These are phyloP conservation scores for Poecilia latipinna DNA, from an alignment of 2,113 vertebrate genomes.

Conservation along the genomic window DNA sequence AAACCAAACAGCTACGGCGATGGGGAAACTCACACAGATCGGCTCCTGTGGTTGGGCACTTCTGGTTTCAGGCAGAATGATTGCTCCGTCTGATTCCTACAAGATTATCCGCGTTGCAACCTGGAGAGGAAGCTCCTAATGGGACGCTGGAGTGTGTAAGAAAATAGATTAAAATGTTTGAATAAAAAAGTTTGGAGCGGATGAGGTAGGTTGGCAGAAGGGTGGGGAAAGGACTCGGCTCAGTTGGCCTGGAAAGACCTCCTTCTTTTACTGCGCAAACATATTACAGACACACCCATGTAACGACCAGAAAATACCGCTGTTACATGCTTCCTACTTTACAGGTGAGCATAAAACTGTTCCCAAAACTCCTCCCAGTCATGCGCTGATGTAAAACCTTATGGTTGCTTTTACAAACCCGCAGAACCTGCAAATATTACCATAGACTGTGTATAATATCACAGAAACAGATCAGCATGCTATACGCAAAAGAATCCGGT, in stretches of 20 bases:
- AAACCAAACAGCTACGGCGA: neutral
- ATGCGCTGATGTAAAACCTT: neutral
- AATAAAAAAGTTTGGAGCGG: neutral
- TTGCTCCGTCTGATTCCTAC: neutral
- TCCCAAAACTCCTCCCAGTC: neutral
- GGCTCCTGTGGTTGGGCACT: constrained; percentile 35
- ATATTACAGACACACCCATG: constrained; percentile 66
- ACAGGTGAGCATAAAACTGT: neutral
- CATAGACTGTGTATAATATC: neutral
- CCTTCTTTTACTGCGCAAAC: constrained; percentile 38
- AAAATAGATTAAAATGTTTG: neutral
- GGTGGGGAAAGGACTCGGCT: constrained; percentile 26
- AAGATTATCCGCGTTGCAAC: constrained; percentile 17
- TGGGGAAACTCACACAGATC: neutral
- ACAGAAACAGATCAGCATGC: constrained; percentile 36
- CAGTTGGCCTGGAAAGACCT: constrained; percentile 36
- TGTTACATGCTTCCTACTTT: neutral
- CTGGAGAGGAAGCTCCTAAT: neutral
- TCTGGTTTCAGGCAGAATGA: constrained; percentile 33
- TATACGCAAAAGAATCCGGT: constrained; percentile 51
- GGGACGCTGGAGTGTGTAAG: neutral
- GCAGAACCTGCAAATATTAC: neutral
- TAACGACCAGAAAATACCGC: neutral
- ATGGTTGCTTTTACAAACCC: neutral
- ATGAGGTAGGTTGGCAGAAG: constrained; percentile 35